Percentiles rank a stretch among this genome's conserved stretches.
Evolutionary conservation across 1,140 invertebrate species (phyloP).

Genomic region (Armadillidium nasatum): DNA sequence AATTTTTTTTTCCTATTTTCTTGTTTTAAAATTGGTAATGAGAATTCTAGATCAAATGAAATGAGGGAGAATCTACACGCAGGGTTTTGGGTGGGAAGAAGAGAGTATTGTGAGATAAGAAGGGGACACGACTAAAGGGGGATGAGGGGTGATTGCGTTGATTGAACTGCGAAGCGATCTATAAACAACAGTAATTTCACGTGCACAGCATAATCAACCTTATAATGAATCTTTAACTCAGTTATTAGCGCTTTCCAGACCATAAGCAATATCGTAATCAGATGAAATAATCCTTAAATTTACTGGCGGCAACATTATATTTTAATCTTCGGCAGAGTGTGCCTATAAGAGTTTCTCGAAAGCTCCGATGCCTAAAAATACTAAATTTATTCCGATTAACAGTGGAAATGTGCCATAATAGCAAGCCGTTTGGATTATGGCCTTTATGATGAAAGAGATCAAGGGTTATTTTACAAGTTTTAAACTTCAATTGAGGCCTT

Average conservation of each 20-base stretch:
- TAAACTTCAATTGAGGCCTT: slow-evolving; percentile 5
- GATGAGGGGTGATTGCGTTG: too few relatives aligned
- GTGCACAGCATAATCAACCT: background rate
- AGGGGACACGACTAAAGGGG: too few relatives aligned
- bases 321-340: background rate
- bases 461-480: slow-evolving; percentile 7
- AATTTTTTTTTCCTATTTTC: too few relatives aligned
- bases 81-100: too few relatives aligned
- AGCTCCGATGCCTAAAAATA: slow-evolving; percentile 9
- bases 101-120: too few relatives aligned
- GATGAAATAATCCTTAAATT: slow-evolving; percentile 14
- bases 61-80: too few relatives aligned
- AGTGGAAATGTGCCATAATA: background rate
- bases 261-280: slow-evolving; percentile 8
- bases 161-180: too few relatives aligned
- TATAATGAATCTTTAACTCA: slow-evolving; percentile 1
- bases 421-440: background rate
- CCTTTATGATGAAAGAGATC: background rate
- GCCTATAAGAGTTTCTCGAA: background rate
- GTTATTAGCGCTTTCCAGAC: background rate
- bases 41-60: too few relatives aligned
- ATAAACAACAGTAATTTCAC: too few relatives aligned
- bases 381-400: slow-evolving; percentile 13
- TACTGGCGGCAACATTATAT: background rate
- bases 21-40: too few relatives aligned